Evolutionary conservation across 1,140 invertebrate genomes (phyloP).

Genomic region (Dendroctonus ponderosae): DNA sequence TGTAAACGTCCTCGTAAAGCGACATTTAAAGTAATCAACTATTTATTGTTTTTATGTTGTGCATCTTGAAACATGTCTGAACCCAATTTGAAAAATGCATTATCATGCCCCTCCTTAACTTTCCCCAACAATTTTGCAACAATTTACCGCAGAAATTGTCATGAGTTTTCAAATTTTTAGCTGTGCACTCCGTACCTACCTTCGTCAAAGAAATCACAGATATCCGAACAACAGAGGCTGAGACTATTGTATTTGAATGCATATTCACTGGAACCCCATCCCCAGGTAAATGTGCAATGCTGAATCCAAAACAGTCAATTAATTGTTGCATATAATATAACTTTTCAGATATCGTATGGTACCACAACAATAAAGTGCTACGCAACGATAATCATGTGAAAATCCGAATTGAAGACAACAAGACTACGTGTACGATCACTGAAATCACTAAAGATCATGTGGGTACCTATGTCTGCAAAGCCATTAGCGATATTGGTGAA

Average conservation of each 20-base stretch:
- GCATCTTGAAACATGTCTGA: no score
- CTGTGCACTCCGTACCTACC: slow-evolving; percentile 73
- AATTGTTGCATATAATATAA: slow-evolving; percentile 4
- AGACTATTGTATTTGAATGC: slow-evolving; percentile 73
- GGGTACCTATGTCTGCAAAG: slow-evolving; percentile 85
- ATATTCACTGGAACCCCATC: slow-evolving; percentile 77
- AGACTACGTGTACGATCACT: slow-evolving; percentile 69
- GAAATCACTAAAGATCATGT: slow-evolving; percentile 68
- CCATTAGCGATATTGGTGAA: slow-evolving; percentile 77
- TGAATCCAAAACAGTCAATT: slow-evolving; percentile 7
- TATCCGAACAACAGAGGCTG: slow-evolving; percentile 69
- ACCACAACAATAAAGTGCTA: slow-evolving; percentile 79
- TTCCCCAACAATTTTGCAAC: no score
- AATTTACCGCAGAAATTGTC: no score
- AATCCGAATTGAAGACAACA: slow-evolving; percentile 72
- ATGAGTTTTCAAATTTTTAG: slow-evolving; percentile 53
- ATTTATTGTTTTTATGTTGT: no score
- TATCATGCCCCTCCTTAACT: no score
- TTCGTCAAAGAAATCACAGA: slow-evolving; percentile 80
- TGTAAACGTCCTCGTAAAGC: no score
- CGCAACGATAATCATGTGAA: slow-evolving; percentile 68
- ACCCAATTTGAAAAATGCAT: no score
- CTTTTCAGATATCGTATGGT: slow-evolving; percentile 82
- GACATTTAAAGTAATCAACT: no score
- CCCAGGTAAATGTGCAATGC: slow-evolving; percentile 63